phyloP scores from a whole-genome alignment of 1,140 invertebrate genomes.

The Drosophila gunungcola region DNA sequence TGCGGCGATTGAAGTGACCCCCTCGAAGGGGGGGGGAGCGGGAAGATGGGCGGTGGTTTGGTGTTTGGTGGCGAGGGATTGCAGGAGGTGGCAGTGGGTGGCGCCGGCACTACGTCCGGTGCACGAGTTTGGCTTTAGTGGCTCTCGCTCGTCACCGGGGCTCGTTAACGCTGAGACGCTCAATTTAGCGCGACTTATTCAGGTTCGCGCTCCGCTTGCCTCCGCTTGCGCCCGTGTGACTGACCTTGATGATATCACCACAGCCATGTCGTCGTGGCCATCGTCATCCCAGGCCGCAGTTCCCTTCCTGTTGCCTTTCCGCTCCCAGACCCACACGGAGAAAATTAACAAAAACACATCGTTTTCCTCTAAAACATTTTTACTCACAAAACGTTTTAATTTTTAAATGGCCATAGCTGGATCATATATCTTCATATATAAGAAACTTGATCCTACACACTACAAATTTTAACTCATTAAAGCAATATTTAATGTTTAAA shows the following conservation, averaged over 20 bases:
- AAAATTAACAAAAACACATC: background rate
- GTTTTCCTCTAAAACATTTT: background rate
- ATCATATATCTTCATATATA: too few species aligned
- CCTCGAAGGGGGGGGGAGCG: background rate
- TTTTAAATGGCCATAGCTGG: too few species aligned
- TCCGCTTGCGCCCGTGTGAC: conserved; percentile 52
- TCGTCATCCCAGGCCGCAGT: conserved; percentile 16
- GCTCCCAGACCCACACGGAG: background rate
- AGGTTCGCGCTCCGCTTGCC: conserved; percentile 55
- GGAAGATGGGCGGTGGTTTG: conserved; percentile 12
- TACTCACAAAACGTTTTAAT: too few species aligned
- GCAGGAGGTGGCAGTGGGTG: conserved; percentile 58
- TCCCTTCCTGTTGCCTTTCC: background rate
- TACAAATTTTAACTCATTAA: too few species aligned
- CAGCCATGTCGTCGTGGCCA: conserved; percentile 29
- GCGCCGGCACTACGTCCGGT: conserved; percentile 70
- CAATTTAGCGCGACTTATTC: conserved; percentile 76
- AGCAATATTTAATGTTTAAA: too few species aligned
- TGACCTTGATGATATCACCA: conserved; percentile 80
- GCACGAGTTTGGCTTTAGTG: conserved; percentile 72
- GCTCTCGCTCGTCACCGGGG: conserved; percentile 51
- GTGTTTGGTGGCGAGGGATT: conserved; percentile 16
- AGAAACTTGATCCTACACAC: too few species aligned
- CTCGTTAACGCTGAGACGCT: conserved; percentile 81
- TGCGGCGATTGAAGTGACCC: conserved; percentile 34